These are phyloP conservation scores for Exocentrus adspersus DNA, from an alignment of 2,888 invertebrate species.

Conservation along the genomic window DNA sequence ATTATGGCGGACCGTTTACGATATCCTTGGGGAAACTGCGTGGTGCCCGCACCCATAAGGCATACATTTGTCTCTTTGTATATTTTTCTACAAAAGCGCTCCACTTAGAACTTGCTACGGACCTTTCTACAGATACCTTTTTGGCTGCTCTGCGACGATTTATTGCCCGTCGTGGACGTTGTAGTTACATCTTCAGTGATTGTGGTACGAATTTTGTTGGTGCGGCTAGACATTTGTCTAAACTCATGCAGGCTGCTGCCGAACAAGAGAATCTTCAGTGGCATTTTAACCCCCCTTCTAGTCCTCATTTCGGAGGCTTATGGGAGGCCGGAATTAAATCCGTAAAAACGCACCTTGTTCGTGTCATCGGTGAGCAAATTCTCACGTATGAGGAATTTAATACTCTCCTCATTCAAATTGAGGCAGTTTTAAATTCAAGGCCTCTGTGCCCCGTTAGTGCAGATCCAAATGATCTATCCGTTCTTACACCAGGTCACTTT, in stretches of 20 bases:
- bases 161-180: not conserved
- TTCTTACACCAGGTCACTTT: conserved; percentile 17
- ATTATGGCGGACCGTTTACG: not conserved
- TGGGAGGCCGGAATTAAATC: not conserved
- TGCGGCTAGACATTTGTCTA: not conserved
- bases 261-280: not conserved
- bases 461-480: not conserved
- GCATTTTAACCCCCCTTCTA: not conserved
- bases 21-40: not conserved
- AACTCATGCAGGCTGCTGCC: not conserved
- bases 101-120: not conserved
- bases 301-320: not conserved
- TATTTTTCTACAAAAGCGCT: not conserved
- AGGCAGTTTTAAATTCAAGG: conserved; percentile 11
- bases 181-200: not conserved
- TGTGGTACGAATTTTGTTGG: not conserved
- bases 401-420: not conserved
- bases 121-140: not conserved
- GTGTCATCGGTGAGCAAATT: not conserved
- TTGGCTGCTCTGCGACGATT: not conserved
- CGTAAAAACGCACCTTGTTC: not conserved
- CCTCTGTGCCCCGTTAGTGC: not conserved
- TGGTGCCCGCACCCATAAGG: not conserved
- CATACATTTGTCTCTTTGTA: not conserved
- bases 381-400: conserved; percentile 8